Evolutionary conservation across 2,888 invertebrate species (phyloP), one percentile per base, ranked within the genome.

Genomic region (Lithophane semibrunnea): DNA sequence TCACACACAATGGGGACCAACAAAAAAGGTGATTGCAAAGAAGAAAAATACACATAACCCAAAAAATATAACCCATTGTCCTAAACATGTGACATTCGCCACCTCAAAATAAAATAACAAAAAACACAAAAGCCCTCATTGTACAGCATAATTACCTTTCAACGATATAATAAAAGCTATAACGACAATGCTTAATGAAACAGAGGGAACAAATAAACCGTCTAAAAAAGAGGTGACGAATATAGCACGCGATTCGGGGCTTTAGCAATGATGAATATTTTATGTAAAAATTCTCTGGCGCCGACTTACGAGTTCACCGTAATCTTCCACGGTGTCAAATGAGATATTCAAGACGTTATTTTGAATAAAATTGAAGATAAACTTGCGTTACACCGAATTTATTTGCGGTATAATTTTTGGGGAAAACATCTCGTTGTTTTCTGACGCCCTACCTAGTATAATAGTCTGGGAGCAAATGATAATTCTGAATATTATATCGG

Each of bases 181-280:
- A 90, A 87, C 87, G 87, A 86, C 89, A 86, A 88, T 88, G 85
- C 86, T 88, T 88, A 91, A 90, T 91, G 88, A 87, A 88, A 88
- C 84, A 89, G 84, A 87, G 86, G 84, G 82, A 83, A 86, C 83
- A 88, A 89, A 91, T 88, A 89, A 88, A 90, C 86, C 81, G 79
- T 76, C 83, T 84, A 85, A 88, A 89, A 91, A 90, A 89, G 81
- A 88, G 89, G 88, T 90, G 89, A 88, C 85, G 87, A 80, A 88
- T 89, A 83, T 87, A 86, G 90, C 90, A 90, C 90, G 85, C 85
- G 86, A 91, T 89, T 88, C 82, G 74, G 78, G 82, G 90, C 88
- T 91, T 90, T 89, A 88, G 83, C 86, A 87, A 88, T 90, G 90
- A 90, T 94, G 93, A 94, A 94, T 94, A 94, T 92, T 94, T 93